Base-by-base conservation (phyloP, 2,888 invertebrate species). In the Eilema sororculum region DNA sequence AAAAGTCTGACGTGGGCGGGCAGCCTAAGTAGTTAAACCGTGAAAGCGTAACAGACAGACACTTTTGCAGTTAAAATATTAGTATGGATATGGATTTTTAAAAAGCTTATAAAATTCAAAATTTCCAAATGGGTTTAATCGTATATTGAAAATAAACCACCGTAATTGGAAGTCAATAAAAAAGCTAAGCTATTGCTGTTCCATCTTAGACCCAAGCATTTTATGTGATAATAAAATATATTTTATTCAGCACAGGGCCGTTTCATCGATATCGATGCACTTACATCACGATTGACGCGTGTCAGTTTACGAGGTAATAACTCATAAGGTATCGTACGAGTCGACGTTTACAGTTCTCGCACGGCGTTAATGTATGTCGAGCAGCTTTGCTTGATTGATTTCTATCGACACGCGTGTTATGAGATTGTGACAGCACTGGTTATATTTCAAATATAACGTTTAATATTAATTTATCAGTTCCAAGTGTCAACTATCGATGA, bases 241-340 rank as follows among this genome's bases (percentile, higher is more conserved):
- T 62, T 16, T 2, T 37, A 20, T 24, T 46, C 20, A 24, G 20
- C 41, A 41, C n/a, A n/a, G 8, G 16, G 22, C 1, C 33, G 20
- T 57, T 65, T 24, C 68, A 80, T 81, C 84, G 78, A 83, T 72
- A 78, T 80, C 79, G 83, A 76, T 70, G 75, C 58, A 65, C 69
- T 52, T 28, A 22, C 71, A 81, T 87, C 88, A 85, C 86, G 75
- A 75, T 80, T 88, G 89, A 88, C 88, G 86, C 86, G 87, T 88
- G 90, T 85, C 87, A 85, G 83, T 89, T 91, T 90, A 92, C 88
- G 86, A 86, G 72, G 84, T 86, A 77, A 90, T 93, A 93, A 92
- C 84, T 94, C 92, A 92, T 89, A 85, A 82, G 9, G 83, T 77
- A 87, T 85, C 89, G 89, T 90, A 81, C 74, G 74, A 78, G 79